A percentile compares a stretch with the other conserved stretches of the same genome.
These are phyloP conservation scores for Okapia johnstoni DNA, from an alignment of 2,113 vertebrate genomes.

Conservation along the genomic window DNA sequence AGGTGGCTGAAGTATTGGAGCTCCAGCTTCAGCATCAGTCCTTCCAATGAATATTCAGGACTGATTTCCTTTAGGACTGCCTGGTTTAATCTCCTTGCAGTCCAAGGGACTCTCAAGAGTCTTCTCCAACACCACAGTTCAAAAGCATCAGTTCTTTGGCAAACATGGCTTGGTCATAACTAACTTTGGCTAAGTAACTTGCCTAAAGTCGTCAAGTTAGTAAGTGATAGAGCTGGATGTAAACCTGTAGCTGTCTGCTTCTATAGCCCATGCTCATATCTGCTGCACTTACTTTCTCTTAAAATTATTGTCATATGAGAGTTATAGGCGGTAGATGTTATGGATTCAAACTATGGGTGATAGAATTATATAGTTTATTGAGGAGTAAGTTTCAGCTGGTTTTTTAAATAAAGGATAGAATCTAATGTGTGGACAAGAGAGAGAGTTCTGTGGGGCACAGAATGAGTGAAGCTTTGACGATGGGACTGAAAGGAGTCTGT, in stretches of 20 bases:
- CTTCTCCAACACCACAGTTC: neutral
- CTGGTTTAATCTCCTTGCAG: neutral
- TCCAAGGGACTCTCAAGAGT: neutral
- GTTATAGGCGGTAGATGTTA: neutral
- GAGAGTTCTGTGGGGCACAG: neutral
- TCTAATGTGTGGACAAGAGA: slow-evolving; percentile 6
- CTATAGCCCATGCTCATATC: neutral
- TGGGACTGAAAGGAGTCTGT: neutral
- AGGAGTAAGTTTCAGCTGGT: neutral
- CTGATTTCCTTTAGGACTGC: neutral
- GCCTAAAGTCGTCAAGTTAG: neutral
- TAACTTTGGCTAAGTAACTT: neutral
- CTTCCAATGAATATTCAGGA: neutral
- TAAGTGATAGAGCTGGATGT: neutral
- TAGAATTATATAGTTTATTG: neutral
- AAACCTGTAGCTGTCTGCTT: neutral
- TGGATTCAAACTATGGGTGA: neutral
- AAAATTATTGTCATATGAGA: neutral
- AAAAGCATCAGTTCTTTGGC: neutral
- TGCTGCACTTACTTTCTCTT: neutral
- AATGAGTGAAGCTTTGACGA: neutral
- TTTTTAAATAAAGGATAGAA: slow-evolving; percentile 3
- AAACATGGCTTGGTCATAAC: neutral
- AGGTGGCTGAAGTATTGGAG: neutral
- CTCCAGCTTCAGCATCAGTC: neutral